Conservation (phyloP, 1,140 invertebrate species). For the Druon quercuslanigerum region DNA sequence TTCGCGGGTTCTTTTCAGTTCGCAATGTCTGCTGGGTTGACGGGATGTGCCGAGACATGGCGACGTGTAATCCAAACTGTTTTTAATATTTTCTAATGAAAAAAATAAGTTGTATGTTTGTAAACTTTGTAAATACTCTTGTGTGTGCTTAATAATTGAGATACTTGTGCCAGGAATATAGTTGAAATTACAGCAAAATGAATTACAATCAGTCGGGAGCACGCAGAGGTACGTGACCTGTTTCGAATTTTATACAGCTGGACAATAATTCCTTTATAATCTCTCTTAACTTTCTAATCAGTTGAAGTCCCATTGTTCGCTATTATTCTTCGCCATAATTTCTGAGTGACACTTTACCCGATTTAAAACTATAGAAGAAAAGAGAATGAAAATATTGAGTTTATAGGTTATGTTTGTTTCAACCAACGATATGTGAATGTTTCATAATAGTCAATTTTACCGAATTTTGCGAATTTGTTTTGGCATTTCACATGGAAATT, state of each 20-base stretch:
- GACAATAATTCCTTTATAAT: not conserved
- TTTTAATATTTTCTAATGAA: conserved; percentile 47
- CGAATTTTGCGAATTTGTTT: not conserved
- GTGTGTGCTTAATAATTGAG: conserved; percentile 36
- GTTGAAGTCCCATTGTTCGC: not conserved
- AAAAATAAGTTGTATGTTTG: conserved; percentile 39
- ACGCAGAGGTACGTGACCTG: conserved; percentile 65
- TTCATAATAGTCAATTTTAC: not conserved
- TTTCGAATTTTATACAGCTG: conserved; percentile 21
- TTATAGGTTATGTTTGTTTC: not conserved
- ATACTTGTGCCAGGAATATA: conserved; percentile 33
- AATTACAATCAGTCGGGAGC: conserved; percentile 70
- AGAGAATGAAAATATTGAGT: not conserved
- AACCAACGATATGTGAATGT: conserved; percentile 1
- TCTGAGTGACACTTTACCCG: not conserved
- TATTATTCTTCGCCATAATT: not conserved
- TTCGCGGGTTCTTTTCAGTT: conserved; percentile 62
- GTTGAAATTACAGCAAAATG: conserved; percentile 55
- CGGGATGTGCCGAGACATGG: conserved; percentile 53
- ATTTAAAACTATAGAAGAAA: not conserved
- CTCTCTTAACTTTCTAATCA: not conserved
- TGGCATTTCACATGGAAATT: not conserved
- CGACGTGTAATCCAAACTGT: conserved; percentile 54
- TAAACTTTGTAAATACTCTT: conserved; percentile 42
- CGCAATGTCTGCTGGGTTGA: conserved; percentile 54